Conservation (phyloP, 2,797 vertebrate species). For the Pyrocephalus nanus region DNA sequence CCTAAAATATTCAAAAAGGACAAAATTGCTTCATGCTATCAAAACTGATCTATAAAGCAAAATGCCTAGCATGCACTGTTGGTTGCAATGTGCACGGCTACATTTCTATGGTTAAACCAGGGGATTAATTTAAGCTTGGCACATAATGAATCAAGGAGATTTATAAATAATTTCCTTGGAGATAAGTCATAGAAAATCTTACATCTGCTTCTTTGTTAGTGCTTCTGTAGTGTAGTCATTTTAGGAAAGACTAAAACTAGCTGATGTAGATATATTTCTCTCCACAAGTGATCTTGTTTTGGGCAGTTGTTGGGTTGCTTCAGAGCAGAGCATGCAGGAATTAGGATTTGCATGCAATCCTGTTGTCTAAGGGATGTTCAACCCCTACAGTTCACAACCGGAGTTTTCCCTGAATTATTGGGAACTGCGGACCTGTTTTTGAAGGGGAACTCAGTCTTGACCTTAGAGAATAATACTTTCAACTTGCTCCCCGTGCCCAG, state of each 20-base stretch:
- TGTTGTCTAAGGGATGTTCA: background rate
- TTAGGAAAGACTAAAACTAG: constrained; percentile 46
- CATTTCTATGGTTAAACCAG: constrained; percentile 29
- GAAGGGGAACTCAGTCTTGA: background rate
- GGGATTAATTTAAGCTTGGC: constrained; percentile 52
- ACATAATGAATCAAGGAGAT: constrained; percentile 17
- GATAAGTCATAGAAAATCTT: constrained; percentile 58
- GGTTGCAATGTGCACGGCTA: background rate
- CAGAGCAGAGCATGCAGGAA: background rate
- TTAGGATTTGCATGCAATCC: background rate
- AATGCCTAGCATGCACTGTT: constrained; percentile 2
- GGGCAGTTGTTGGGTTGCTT: background rate
- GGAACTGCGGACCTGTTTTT: background rate
- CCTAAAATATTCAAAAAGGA: background rate
- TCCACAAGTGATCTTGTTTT: background rate
- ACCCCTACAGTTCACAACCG: fast-evolving
- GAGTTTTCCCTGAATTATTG: background rate
- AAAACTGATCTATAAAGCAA: constrained; percentile 27
- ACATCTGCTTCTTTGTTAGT: constrained; percentile 63
- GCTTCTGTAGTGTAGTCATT: constrained; percentile 51
- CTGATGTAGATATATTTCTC: constrained; percentile 16
- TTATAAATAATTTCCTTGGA: constrained; percentile 57
- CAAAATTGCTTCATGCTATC: background rate
- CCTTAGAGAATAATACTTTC: background rate
- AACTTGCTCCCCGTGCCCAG: background rate